Evolutionary conservation across 2,797 vertebrate species (phyloP), one percentile per base, ranked within the genome.

Genomic region (Notolabrus celidotus): DNA sequence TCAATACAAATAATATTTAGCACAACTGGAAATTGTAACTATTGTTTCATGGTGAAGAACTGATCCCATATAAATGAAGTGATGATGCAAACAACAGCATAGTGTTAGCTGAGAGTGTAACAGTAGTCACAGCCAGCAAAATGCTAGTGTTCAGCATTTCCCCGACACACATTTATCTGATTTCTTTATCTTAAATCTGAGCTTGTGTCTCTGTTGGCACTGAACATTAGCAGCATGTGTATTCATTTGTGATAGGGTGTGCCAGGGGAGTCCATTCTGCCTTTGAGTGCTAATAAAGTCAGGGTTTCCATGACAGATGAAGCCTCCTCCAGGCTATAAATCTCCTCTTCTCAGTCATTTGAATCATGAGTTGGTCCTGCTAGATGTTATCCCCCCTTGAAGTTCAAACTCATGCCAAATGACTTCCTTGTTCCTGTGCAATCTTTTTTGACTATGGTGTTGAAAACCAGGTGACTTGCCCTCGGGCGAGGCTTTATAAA

Each of bases 401-500:
- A 89, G 86, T 92, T 91, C 83, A 86, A 83, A 83, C 77, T 85
- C 69, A 56, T 72, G 56, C 67, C 85, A 88, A 92, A 92, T 88
- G 71, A 92, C 88, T 91, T 91, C 90, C 91, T 89, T 80, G 86
- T 89, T 94, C 88, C 87, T 88, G 86, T 87, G 88, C 79, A 91
- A 86, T 88, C 84, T 92, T 84, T 80, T 80, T 79, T 88, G 87
- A 91, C 81, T 86, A 57, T 15, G 67, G 71, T 89, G 82, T 84
- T 89, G 87, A 90, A 90, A 92, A 90, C 85, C 92, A 93, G 93
- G 91, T 93, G 92, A 92, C 84, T 90, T 72, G 82, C 88, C 92
- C 88, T 85, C 64, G 25, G 92, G 91, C 79, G 34, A 84, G 74
- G 76, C 86, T 92, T 90, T 85, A 86, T 88, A 88, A 86, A 89